phyloP scores from a whole-genome alignment of 1,140 invertebrate species.

The Leptinotarsa undecemlineata region DNA sequence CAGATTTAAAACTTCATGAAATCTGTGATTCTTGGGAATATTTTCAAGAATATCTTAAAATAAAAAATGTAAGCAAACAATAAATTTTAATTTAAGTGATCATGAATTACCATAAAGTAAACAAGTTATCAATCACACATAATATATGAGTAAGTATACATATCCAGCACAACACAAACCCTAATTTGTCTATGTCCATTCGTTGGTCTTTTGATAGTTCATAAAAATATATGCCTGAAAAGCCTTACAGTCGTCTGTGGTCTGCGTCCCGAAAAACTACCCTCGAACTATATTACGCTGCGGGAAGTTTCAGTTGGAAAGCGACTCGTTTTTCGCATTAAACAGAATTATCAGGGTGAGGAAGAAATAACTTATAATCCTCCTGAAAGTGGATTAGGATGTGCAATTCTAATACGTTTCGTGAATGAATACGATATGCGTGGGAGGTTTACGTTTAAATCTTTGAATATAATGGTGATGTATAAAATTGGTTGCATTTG shows the following conservation, averaged over 20 bases:
- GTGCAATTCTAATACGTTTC: background rate
- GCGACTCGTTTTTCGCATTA: slow-evolving; percentile 10
- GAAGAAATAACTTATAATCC: slow-evolving; percentile 20
- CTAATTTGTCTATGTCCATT: slow-evolving; percentile 29
- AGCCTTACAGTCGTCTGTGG: slow-evolving; percentile 8
- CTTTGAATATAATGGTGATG: no score
- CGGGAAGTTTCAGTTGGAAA: slow-evolving; percentile 19
- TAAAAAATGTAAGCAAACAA: no score
- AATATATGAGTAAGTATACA: no score
- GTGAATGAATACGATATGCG: background rate
- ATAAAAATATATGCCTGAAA: slow-evolving; percentile 31
- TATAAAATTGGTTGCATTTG: no score
- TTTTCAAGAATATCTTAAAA: no score
- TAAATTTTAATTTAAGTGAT: no score
- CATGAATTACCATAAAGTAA: no score
- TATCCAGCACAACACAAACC: slow-evolving; percentile 24
- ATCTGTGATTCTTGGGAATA: no score
- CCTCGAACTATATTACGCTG: slow-evolving; percentile 14
- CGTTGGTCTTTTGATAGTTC: slow-evolving; percentile 34
- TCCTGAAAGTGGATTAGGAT: background rate
- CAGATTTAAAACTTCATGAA: no score
- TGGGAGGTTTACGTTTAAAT: background rate
- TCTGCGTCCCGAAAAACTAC: slow-evolving; percentile 24
- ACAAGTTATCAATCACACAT: no score
- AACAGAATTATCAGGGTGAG: slow-evolving; percentile 18